A percentile compares a stretch with the other conserved stretches of the same genome.
phyloP scores from a whole-genome alignment of 1,140 invertebrate species.

The Drosophila athabasca region DNA sequence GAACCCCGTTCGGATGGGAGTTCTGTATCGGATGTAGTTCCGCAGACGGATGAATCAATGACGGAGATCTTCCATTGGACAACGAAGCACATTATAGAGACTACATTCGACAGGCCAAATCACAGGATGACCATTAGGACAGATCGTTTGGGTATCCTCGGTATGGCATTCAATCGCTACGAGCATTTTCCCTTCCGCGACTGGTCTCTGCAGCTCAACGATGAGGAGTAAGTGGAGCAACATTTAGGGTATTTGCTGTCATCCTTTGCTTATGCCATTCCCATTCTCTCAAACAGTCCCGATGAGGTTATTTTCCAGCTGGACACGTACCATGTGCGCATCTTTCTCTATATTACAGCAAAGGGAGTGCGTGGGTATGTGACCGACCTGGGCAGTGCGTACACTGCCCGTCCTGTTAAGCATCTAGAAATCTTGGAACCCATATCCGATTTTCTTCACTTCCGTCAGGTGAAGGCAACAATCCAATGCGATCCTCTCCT shows the following conservation, averaged over 20 bases:
- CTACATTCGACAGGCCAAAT: slow-evolving; percentile 41
- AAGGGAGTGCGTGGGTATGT: slow-evolving; percentile 67
- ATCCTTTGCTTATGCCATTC: no score
- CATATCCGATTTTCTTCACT: slow-evolving; percentile 55
- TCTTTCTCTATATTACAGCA: slow-evolving; percentile 56
- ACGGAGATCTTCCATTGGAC: slow-evolving; percentile 69
- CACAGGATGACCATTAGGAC: slow-evolving; percentile 55
- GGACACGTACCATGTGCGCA: slow-evolving; percentile 67
- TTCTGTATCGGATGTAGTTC: no score
- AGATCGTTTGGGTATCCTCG: slow-evolving; percentile 67
- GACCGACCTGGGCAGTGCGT: slow-evolving; percentile 53
- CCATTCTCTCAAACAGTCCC: slow-evolving; percentile 20
- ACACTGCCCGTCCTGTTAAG: slow-evolving; percentile 53
- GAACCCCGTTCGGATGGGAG: no score
- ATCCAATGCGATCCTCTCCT: no score
- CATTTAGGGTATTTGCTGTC: no score
- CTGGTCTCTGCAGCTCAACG: slow-evolving; percentile 66
- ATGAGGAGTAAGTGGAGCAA: slow-evolving; percentile 58
- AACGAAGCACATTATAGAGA: slow-evolving; percentile 46
- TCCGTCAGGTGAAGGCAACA: slow-evolving; percentile 23
- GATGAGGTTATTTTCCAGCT: slow-evolving; percentile 62
- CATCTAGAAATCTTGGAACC: slow-evolving; percentile 68
- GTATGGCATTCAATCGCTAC: slow-evolving; percentile 73
- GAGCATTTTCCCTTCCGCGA: slow-evolving; percentile 75
- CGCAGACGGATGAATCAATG: slow-evolving; percentile 14